Conservation (phyloP, 2,888 invertebrate genomes). For the Drosophila rubida region DNA sequence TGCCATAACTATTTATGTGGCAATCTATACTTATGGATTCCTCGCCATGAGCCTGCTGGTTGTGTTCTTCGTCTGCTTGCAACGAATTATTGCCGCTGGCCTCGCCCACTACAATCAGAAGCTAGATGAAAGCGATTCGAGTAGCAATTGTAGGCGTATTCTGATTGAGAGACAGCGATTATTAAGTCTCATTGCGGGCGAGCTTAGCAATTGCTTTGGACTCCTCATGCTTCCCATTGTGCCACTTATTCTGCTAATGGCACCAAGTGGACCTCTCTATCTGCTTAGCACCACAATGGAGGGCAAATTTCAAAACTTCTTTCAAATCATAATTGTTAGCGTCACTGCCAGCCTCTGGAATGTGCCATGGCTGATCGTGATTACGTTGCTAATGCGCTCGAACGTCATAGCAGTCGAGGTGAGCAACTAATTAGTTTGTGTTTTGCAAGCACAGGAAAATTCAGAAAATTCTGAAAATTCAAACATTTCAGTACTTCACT, state of each 20-base stretch:
- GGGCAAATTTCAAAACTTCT: not conserved
- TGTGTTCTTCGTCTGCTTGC: conserved; percentile 55
- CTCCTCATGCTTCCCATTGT: conserved; percentile 52
- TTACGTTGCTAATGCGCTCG: conserved; percentile 47
- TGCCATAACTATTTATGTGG: conserved; percentile 20
- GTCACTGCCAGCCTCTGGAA: conserved; percentile 44
- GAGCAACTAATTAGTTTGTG: conserved; percentile 23
- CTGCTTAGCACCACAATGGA: conserved; percentile 54
- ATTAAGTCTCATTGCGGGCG: not conserved
- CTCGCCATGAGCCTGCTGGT: conserved; percentile 45
- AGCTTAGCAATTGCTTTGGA: conserved; percentile 63
- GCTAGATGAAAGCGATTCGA: conserved; percentile 3
- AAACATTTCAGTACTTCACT: too few relatives aligned
- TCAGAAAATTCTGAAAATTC: too few relatives aligned
- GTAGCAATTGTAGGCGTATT: not conserved
- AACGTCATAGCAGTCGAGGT: conserved; percentile 64
- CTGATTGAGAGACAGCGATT: conserved; percentile 6
- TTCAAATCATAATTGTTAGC: not conserved
- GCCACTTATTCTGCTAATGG: conserved; percentile 47
- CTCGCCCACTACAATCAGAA: conserved; percentile 38
- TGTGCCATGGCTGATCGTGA: conserved; percentile 54
- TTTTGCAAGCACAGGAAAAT: too few relatives aligned
- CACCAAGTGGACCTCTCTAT: conserved; percentile 64
- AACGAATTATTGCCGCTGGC: conserved; percentile 47
- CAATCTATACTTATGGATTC: conserved; percentile 47